Conservation (phyloP, 2,113 vertebrate genomes). For the Agelaius phoeniceus region DNA sequence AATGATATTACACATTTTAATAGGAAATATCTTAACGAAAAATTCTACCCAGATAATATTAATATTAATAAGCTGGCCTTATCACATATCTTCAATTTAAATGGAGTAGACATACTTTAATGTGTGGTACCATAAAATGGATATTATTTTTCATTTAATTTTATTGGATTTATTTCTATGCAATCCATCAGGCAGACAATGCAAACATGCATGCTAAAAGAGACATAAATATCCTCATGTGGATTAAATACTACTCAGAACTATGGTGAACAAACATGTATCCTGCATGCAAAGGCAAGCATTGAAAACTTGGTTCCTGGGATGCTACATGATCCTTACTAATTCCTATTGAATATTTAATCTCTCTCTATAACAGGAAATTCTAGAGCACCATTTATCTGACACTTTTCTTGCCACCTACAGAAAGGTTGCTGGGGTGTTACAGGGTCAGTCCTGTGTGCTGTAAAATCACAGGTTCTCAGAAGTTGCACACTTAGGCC, state of each 20-base stretch:
- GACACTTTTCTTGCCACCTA: background rate
- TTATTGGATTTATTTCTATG: background rate
- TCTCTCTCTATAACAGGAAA: background rate
- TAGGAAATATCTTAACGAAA: background rate
- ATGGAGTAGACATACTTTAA: background rate
- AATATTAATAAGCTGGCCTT: background rate
- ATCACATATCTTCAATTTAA: background rate
- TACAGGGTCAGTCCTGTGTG: background rate
- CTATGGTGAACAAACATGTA: fast-evolving
- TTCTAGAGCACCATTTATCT: background rate
- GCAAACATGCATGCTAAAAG: background rate
- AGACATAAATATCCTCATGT: background rate
- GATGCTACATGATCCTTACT: background rate
- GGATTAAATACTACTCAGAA: background rate
- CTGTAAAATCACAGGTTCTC: background rate
- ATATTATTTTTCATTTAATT: background rate
- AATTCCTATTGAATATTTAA: background rate
- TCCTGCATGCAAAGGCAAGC: background rate
- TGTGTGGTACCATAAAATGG: background rate
- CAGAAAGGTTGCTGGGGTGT: background rate
- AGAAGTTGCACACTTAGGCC: background rate
- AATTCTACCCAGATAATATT: background rate
- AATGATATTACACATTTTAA: background rate
- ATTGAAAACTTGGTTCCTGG: background rate
- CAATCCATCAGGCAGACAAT: background rate